phyloP scores from a whole-genome alignment of 2,888 invertebrate species.

The Proisotoma minuta region DNA sequence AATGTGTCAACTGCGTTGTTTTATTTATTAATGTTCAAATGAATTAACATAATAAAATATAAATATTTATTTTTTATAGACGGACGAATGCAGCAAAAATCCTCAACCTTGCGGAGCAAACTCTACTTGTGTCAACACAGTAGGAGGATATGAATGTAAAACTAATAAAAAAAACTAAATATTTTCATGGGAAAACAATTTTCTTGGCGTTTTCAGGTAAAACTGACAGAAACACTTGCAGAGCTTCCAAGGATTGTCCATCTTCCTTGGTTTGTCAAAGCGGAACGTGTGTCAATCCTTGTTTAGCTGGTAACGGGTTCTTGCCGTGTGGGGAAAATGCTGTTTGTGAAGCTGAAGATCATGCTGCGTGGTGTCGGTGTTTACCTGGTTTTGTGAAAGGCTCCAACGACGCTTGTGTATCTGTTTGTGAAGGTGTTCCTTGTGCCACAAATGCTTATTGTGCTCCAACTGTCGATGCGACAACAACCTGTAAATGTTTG shows the following conservation, averaged over 20 bases:
- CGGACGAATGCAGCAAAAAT: conserved; percentile 70
- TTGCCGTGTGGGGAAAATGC: conserved; percentile 77
- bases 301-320: conserved; percentile 54
- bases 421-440: conserved; percentile 57
- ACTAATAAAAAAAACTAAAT: background rate
- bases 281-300: conserved; percentile 75
- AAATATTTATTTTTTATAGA: conserved; percentile 49
- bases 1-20: background rate
- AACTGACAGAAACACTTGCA: conserved; percentile 53
- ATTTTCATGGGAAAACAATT: too few relatives aligned
- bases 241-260: conserved; percentile 70
- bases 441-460: conserved; percentile 50
- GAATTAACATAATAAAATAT: too few relatives aligned
- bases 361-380: conserved; percentile 84
- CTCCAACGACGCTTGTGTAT: conserved; percentile 74
- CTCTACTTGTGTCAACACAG: conserved; percentile 81
- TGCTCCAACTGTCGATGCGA: conserved; percentile 74
- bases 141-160: conserved; percentile 76
- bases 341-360: conserved; percentile 79
- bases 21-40: background rate
- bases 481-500: conserved; percentile 75
- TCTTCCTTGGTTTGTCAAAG: conserved; percentile 72
- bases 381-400: conserved; percentile 75
- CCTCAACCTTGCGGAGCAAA: conserved; percentile 77
- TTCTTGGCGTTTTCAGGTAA: conserved; percentile 29